phyloP scores from a whole-genome alignment of 2,888 invertebrate genomes.

The Chrysodeixis includens region DNA sequence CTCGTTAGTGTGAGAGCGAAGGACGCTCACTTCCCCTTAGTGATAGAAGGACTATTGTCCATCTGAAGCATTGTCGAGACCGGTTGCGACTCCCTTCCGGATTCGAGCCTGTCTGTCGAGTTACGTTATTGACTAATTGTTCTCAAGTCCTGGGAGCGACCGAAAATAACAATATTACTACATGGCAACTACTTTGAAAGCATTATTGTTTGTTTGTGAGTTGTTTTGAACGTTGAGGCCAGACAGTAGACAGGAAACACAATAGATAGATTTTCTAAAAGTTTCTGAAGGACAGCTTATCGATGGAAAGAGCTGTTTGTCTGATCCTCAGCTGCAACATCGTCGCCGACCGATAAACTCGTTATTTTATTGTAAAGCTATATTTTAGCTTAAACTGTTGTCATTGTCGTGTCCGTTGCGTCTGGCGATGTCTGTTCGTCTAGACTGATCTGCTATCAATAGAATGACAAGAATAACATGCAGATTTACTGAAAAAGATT shows the following conservation, averaged over 20 bases:
- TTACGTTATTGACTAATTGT: slow-evolving; percentile 67
- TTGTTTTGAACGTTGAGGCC: slow-evolving; percentile 23
- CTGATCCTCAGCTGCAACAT: neutral
- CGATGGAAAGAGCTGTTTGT: neutral
- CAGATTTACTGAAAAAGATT: slow-evolving; percentile 27
- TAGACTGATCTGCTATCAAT: slow-evolving; percentile 48
- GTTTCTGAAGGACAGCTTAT: neutral
- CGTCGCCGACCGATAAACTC: slow-evolving; percentile 16
- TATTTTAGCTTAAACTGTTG: slow-evolving; percentile 35
- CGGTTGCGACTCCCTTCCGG: slow-evolving; percentile 76
- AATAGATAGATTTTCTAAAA: neutral
- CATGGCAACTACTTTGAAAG: slow-evolving; percentile 30
- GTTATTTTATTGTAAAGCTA: slow-evolving; percentile 9
- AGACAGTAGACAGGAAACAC: slow-evolving; percentile 29
- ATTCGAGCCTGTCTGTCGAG: slow-evolving; percentile 63
- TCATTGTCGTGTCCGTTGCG: slow-evolving; percentile 38
- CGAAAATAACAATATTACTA: slow-evolving; percentile 28
- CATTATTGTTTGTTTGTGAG: slow-evolving; percentile 14
- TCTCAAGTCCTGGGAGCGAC: slow-evolving; percentile 54
- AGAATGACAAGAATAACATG: slow-evolving; percentile 23
- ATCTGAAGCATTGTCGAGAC: slow-evolving; percentile 72
- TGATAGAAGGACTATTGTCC: slow-evolving; percentile 72
- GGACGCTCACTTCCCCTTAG: slow-evolving; percentile 76
- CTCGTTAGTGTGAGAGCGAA: slow-evolving; percentile 72
- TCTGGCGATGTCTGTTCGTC: slow-evolving; percentile 46